These are phyloP conservation scores for Tinea semifulvella DNA, from an alignment of 2,888 invertebrate genomes.

Conservation along the genomic window DNA sequence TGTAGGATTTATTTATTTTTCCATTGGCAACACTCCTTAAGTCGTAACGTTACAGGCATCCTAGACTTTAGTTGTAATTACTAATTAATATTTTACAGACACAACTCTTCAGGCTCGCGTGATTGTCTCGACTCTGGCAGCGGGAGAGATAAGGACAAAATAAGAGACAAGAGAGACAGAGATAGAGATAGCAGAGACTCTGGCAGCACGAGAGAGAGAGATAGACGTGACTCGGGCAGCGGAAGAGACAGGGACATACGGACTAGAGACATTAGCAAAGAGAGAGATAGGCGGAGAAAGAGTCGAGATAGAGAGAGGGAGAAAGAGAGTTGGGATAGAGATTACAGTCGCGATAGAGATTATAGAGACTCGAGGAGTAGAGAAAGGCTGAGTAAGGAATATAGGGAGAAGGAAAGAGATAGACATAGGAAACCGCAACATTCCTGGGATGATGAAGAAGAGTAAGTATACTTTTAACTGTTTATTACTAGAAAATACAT, in stretches of 20 bases:
- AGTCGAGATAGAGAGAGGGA: conserved; percentile 45
- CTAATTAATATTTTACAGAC: conserved; percentile 39
- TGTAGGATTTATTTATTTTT: no score
- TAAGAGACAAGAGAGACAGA: conserved; percentile 48
- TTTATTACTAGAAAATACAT: not conserved
- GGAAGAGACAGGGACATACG: conserved; percentile 38
- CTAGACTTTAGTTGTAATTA: no score
- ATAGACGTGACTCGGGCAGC: conserved; percentile 49
- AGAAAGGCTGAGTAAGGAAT: conserved; percentile 58
- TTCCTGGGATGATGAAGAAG: conserved; percentile 77
- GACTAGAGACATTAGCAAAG: conserved; percentile 39
- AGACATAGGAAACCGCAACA: conserved; percentile 68
- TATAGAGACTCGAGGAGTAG: conserved; percentile 51
- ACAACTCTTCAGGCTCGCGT: conserved; percentile 56
- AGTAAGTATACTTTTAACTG: conserved; percentile 58
- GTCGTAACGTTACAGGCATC: no score
- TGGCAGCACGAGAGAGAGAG: conserved; percentile 39
- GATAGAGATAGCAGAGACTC: conserved; percentile 47
- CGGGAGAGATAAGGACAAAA: conserved; percentile 56
- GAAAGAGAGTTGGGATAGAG: conserved; percentile 47
- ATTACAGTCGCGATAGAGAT: conserved; percentile 52
- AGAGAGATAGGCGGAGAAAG: conserved; percentile 26
- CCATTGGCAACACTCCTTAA: no score
- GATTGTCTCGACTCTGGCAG: conserved; percentile 60
- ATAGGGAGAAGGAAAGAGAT: conserved; percentile 53